Evolutionary conservation across 2,888 invertebrate species (phyloP).

Genomic region (Sarcophaga rosellei): DNA sequence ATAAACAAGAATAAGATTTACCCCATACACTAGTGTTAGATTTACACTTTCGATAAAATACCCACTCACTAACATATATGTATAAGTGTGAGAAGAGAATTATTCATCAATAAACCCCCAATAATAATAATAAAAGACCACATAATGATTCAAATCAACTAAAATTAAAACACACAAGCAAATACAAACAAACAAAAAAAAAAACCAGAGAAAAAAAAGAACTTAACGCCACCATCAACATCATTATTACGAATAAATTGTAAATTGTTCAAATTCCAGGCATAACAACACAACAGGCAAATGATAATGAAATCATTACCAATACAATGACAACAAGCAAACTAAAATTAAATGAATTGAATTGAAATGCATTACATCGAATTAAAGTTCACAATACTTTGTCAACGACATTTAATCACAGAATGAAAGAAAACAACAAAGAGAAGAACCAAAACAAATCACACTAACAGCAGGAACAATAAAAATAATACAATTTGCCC

Average conservation of each 20-base stretch:
- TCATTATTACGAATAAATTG: not conserved
- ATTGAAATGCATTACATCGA: not conserved
- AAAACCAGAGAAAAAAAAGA: constrained; percentile 2
- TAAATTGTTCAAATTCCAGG: constrained; percentile 24
- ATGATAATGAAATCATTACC: not conserved
- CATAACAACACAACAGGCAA: not conserved
- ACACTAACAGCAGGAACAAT: constrained; percentile 5
- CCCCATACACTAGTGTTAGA: too few species aligned
- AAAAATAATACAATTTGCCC: constrained; percentile 30
- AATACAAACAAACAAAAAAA: not conserved
- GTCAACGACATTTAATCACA: constrained; percentile 15
- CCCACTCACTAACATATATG: too few species aligned
- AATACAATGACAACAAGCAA: too few species aligned
- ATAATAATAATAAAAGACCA: not conserved
- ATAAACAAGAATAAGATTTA: too few species aligned
- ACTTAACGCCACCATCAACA: constrained; percentile 34
- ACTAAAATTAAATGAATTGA: constrained; percentile 6
- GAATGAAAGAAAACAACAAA: constrained; percentile 26
- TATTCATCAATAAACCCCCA: constrained; percentile 4
- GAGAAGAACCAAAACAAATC: constrained; percentile 9
- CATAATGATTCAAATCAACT: constrained; percentile 29
- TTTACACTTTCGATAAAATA: too few species aligned
- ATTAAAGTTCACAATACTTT: constrained; percentile 45
- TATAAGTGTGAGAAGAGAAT: too few species aligned
- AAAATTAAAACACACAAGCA: not conserved